Evolutionary conservation across 2,113 vertebrate species (phyloP), one percentile per base, ranked within the genome.

Genomic region (Corythornis cristatus): DNA sequence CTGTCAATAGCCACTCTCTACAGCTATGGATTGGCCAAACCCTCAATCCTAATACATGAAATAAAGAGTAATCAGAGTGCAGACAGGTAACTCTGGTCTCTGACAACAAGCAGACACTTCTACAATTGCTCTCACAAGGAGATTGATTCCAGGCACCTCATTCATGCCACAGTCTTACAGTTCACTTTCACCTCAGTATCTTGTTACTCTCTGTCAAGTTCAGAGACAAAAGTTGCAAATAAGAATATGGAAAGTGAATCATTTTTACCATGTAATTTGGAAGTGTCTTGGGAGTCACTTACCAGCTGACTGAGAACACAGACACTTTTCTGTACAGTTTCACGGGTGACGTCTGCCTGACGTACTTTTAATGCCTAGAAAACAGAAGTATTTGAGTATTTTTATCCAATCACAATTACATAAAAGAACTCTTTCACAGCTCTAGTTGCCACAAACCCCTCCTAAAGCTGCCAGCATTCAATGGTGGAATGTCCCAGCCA

Each of bases 311-410:
- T 99, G 92, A 99, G 98, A 93, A 99, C 99, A 94, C 99, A 99
- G 74, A 99, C 99, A 71, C 99, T 99, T 97, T 99, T 99, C 98
- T 99, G 99, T 53, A 99, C 99, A 0, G 99, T 99, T 97, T 99
- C 99, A 88, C 99, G 97, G 95, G 99, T 99, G 96, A 99, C 93
- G 81, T 99, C 99, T 17, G 99, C 99, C 97, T 98, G 98, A 13
- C 99, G 98, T 76, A 99, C 99, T 98, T 99, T 99, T 64, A 99
- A 96, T 29, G 98, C 98, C 99, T 99, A 93, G 72, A 54, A 93
- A 96, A 90, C 3, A 95, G 53, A 97, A 48, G n/a, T 4, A 87
- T 73, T 31, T 75, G 19, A 88, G 51, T 29, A 46, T 26, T 67
- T 86, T 93, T 79, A 91, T 14, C 13, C 56, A 76, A 35, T 35